Percentiles rank a stretch among this genome's conserved stretches.
phyloP scores from a whole-genome alignment of 2,113 vertebrate species.

The Bufo gargarizans region DNA sequence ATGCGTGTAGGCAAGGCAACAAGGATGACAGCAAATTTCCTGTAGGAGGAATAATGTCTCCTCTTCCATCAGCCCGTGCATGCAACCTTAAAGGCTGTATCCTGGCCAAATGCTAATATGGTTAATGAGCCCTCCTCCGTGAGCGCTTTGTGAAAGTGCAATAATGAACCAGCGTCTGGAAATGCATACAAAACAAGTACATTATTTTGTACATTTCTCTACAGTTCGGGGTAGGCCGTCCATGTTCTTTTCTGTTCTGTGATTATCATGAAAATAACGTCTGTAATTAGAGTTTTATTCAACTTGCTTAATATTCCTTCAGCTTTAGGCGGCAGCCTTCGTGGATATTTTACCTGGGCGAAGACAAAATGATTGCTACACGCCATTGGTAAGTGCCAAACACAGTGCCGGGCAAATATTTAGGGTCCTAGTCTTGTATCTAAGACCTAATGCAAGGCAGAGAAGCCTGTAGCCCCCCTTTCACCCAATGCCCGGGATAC shows the following conservation, averaged over 20 bases:
- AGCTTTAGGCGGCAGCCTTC: background rate
- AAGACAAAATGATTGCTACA: background rate
- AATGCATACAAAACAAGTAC: slow-evolving; percentile 32
- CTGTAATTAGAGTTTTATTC: slow-evolving; percentile 25
- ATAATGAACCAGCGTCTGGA: slow-evolving; percentile 31
- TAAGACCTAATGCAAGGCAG: too few species aligned
- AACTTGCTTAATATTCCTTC: background rate
- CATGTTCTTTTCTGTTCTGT: background rate
- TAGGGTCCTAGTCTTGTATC: too few species aligned
- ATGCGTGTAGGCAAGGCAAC: slow-evolving; percentile 59
- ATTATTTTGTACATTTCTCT: slow-evolving; percentile 24
- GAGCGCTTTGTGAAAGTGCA: slow-evolving; percentile 34
- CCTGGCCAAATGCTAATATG: slow-evolving; percentile 61
- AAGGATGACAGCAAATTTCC: slow-evolving; percentile 59
- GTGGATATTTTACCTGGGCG: background rate
- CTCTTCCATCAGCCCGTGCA: slow-evolving; percentile 44
- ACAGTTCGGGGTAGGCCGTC: background rate
- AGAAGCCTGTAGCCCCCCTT: too few species aligned
- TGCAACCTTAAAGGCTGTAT: slow-evolving; percentile 55
- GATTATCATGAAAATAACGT: slow-evolving; percentile 46
- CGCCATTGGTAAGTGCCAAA: too few species aligned
- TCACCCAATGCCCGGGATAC: too few species aligned
- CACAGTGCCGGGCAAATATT: too few species aligned
- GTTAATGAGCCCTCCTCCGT: slow-evolving; percentile 57
- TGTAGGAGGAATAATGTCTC: slow-evolving; percentile 61